phyloP scores from a whole-genome alignment of 2,113 vertebrate genomes.

The Platysteira castanea region DNA sequence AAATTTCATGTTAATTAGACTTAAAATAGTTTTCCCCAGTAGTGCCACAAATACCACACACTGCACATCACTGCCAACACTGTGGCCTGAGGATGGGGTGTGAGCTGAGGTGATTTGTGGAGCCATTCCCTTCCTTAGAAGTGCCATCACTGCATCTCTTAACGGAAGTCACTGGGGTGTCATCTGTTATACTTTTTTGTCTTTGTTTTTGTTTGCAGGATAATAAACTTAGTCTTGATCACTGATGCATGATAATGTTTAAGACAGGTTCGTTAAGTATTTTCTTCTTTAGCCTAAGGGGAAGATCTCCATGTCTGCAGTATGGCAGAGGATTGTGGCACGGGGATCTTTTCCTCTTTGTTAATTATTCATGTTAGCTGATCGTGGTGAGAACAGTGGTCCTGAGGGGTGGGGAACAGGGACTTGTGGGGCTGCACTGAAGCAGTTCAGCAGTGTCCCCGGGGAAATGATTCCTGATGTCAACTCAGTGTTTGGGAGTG shows the following conservation, averaged over 20 bases:
- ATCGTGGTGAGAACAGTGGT: not conserved
- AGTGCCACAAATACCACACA: constrained; percentile 31
- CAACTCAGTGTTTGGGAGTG: not conserved
- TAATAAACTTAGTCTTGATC: not conserved
- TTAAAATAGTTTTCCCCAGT: constrained; percentile 68
- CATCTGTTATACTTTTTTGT: not conserved
- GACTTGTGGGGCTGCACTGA: not conserved
- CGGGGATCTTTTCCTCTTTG: not conserved
- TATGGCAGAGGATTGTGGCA: not conserved
- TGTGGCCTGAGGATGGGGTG: not conserved
- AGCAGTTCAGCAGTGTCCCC: not conserved
- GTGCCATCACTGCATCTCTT: not conserved
- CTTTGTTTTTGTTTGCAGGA: not conserved
- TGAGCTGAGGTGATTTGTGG: not conserved
- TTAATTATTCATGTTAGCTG: constrained; percentile 62
- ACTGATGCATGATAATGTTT: not conserved
- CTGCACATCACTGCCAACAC: fast-evolving
- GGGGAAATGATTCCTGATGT: not conserved
- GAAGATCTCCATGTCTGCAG: not conserved
- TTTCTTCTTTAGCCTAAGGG: not conserved
- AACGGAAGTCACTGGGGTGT: not conserved
- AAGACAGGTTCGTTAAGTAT: not conserved
- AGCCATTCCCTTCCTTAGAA: not conserved
- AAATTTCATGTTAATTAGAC: constrained; percentile 72
- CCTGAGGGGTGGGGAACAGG: not conserved